Percentiles rank a stretch among this genome's conserved stretches.
phyloP scores from a whole-genome alignment of 2,797 vertebrate species.

The Labeo calbasu region DNA sequence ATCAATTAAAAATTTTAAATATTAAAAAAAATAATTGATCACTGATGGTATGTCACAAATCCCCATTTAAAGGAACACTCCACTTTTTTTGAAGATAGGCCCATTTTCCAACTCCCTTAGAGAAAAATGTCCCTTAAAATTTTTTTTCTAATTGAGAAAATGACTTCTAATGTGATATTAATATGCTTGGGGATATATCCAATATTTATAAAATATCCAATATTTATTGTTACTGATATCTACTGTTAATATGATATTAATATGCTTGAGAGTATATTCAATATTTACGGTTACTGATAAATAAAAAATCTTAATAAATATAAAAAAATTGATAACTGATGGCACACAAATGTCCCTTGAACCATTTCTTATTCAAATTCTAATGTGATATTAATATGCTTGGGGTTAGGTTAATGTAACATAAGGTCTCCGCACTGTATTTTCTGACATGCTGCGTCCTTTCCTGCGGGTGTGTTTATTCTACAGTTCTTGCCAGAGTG shows the following conservation, averaged over 20 bases:
- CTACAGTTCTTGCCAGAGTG: slow-evolving; percentile 84
- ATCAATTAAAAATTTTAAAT: too few species aligned
- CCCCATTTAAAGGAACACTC: too few species aligned
- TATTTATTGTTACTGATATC: background rate
- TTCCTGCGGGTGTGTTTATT: slow-evolving; percentile 1
- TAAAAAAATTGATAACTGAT: background rate
- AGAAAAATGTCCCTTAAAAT: too few species aligned
- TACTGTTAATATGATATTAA: background rate
- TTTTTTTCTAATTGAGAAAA: too few species aligned
- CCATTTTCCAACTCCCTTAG: too few species aligned
- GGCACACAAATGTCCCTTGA: too few species aligned
- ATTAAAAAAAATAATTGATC: too few species aligned
- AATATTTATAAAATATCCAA: too few species aligned
- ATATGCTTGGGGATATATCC: too few species aligned
- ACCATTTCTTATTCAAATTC: background rate
- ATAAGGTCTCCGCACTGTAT: background rate
- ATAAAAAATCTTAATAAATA: background rate
- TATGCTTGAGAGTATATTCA: background rate
- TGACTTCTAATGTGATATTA: too few species aligned
- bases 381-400: background rate
- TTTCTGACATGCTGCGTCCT: background rate
- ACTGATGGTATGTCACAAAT: too few species aligned
- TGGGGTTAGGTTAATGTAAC: background rate
- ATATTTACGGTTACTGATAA: background rate
- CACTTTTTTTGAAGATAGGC: too few species aligned